Base-by-base conservation (phyloP, 2,113 vertebrate genomes). In the Acrocephalus arundinaceus region DNA sequence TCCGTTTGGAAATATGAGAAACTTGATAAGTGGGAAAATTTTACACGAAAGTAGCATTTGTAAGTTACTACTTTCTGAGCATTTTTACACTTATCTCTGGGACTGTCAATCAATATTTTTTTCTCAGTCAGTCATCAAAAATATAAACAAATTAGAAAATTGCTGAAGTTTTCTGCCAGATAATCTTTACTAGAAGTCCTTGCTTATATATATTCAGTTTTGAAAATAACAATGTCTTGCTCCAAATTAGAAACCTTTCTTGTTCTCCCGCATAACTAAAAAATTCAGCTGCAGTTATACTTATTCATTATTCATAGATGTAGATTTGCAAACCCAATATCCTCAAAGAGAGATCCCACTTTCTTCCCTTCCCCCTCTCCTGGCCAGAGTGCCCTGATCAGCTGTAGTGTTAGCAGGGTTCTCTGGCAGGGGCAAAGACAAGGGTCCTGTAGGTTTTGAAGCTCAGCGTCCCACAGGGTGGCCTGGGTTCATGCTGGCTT, bases 101-200 rank as follows among this genome's bases (percentile, higher is more conserved):
- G 15, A 31, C 83, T 84, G 83, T 78, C 72, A 81, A 51, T 94
- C 82, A 84, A n/a, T 74, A 31, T 78, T 82, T 94, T 94, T 88
- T 95, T 41, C 49, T 87, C 74, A 62, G 59, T 71, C 63, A 81
- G 25, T 63, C n/a, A 51, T 86, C 76, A 92, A 28, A 95, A 95
- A 41, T 72, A 78, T 17, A 92, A 92, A 86, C 28, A 93, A 78
- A 87, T 65, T 33, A 81, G 37, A 79, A 90, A 92, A 78, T 54
- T 54, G 48, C 28, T n/a, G 16, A 83, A 67, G 31, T 87, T 78
- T 92, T 78, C 83, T 87, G 21, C n/a, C 28, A 46, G 52, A 80
- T 39, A 48, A 57, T 89, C 35, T 87, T 77, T 68, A 75, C 28
- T 74, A 16, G 11, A 76, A 84, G 30, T 59, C 24, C 54, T 86